Evolutionary conservation across 2,797 vertebrate genomes (phyloP).

Genomic region (Anguilla obscura): DNA sequence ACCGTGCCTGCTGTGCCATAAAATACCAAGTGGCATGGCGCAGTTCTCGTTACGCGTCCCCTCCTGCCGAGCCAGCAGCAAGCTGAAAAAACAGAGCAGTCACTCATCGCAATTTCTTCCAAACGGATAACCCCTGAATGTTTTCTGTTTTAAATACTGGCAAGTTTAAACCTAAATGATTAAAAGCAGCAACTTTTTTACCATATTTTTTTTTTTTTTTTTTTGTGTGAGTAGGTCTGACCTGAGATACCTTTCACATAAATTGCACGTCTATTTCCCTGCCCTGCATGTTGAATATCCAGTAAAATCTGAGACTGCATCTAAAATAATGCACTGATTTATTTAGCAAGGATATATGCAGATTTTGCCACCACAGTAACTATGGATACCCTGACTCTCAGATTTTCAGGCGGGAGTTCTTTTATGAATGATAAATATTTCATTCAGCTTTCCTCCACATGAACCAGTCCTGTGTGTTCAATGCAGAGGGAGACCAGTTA

Average conservation of each 20-base stretch:
- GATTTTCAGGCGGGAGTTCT: not conserved
- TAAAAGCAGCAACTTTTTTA: not conserved
- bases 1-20: not conserved
- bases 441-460: not conserved
- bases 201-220: not conserved
- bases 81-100: not conserved
- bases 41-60: not conserved
- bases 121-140: not conserved
- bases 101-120: not conserved
- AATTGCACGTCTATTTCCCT: not conserved
- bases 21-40: not conserved
- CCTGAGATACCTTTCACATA: not conserved
- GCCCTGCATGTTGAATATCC: not conserved
- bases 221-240: not conserved
- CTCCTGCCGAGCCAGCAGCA: not conserved
- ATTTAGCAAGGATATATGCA: not conserved
- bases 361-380: not conserved
- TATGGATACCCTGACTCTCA: not conserved
- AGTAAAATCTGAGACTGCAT: not conserved
- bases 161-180: not conserved
- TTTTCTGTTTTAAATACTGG: not conserved
- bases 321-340: not conserved
- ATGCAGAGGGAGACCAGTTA: not conserved
- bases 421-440: not conserved
- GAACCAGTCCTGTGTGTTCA: not conserved